Percentiles rank a stretch among this genome's conserved stretches.
Evolutionary conservation across 2,888 invertebrate species (phyloP).

Genomic region (Brachypterus glaber): DNA sequence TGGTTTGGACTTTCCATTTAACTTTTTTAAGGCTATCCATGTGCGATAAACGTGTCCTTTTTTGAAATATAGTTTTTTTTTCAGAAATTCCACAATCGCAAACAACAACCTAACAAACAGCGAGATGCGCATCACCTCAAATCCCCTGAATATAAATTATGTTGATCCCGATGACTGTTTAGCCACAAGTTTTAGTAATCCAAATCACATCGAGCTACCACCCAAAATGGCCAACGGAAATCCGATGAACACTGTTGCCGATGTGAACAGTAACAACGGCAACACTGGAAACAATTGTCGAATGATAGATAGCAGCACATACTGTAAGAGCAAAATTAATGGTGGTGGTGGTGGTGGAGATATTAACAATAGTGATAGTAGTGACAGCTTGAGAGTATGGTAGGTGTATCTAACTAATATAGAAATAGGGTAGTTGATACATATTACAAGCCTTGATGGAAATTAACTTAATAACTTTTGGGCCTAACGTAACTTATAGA

Average conservation of each 20-base stretch:
- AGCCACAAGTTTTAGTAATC: slow-evolving; percentile 64
- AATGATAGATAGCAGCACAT: slow-evolving; percentile 58
- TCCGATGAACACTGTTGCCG: slow-evolving; percentile 35
- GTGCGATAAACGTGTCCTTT: no score
- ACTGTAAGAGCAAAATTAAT: slow-evolving; percentile 50
- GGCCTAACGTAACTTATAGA: no score
- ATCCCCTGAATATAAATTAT: slow-evolving; percentile 65
- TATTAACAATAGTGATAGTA: slow-evolving; percentile 23
- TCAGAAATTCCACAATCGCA: slow-evolving; percentile 34
- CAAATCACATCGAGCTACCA: slow-evolving; percentile 61
- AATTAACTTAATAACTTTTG: no score
- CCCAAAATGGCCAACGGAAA: slow-evolving; percentile 21
- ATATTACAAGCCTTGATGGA: no score
- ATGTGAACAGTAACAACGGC: slow-evolving; percentile 23
- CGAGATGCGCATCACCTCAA: slow-evolving; percentile 68
- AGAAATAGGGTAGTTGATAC: slow-evolving; percentile 2
- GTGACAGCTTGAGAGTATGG: slow-evolving; percentile 35
- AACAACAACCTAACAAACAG: slow-evolving; percentile 20
- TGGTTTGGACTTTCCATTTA: no score
- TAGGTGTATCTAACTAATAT: slow-evolving; percentile 20
- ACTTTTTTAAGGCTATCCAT: no score
- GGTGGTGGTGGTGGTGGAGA: slow-evolving; percentile 23
- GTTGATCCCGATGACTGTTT: slow-evolving; percentile 55
- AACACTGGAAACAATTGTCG: slow-evolving; percentile 18
- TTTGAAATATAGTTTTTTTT: no score